Percentiles rank a stretch among this genome's conserved stretches.
phyloP scores from a whole-genome alignment of 2,888 invertebrate species.

The Ectemnius cavifrons region DNA sequence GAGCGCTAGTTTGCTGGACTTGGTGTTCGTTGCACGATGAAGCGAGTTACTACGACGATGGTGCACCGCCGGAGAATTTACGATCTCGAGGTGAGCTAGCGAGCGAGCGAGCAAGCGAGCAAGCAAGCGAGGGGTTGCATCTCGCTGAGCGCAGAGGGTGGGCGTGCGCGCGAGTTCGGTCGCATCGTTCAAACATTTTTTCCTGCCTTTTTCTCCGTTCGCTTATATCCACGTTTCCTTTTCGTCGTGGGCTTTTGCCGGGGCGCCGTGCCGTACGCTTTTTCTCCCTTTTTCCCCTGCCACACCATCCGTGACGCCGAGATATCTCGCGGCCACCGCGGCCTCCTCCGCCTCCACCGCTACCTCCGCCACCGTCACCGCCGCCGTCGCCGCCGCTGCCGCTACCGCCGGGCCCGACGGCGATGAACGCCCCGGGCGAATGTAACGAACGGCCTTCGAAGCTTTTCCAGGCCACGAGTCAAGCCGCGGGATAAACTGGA shows the following conservation, averaged over 20 bases:
- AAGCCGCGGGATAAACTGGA: constrained; percentile 41
- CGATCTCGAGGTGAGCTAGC: constrained; percentile 19
- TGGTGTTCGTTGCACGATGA: constrained; percentile 11
- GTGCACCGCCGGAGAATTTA: constrained; percentile 49
- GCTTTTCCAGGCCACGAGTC: constrained; percentile 36
- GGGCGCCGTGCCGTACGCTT: not conserved
- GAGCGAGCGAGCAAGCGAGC: too few species aligned
- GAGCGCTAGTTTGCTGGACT: too few species aligned
- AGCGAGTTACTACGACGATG: constrained; percentile 27
- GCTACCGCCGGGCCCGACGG: not conserved
- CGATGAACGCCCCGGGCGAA: constrained; percentile 41
- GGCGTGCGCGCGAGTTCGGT: constrained; percentile 30
- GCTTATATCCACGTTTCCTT: constrained; percentile 14
- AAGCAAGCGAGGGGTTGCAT: too few species aligned
- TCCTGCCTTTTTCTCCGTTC: constrained; percentile 10
- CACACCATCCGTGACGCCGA: constrained; percentile 20
- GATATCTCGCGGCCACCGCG: constrained; percentile 37
- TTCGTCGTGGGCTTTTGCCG: constrained; percentile 11
- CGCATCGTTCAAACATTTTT: constrained; percentile 39
- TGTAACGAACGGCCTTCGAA: constrained; percentile 45
- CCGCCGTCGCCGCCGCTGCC: too few species aligned
- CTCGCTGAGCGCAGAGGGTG: constrained; percentile 17
- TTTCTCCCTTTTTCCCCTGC: constrained; percentile 18
- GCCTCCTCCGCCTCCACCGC: too few species aligned
- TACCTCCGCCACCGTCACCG: too few species aligned